Percentiles rank a stretch among this genome's conserved stretches.
These are phyloP conservation scores for Ptychoptera albimana DNA, from an alignment of 2,888 invertebrate species.

Conservation along the genomic window DNA sequence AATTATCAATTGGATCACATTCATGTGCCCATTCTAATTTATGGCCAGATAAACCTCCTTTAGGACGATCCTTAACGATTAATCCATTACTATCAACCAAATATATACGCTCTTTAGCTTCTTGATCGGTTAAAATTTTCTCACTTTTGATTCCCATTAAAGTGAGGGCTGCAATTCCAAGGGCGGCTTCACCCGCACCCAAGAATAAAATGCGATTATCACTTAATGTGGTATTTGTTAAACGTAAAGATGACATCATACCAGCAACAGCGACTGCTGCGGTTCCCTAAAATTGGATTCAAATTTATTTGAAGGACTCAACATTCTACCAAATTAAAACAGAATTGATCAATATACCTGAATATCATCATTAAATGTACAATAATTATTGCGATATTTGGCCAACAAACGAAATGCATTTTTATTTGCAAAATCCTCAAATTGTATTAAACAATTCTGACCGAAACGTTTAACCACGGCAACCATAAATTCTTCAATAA, in stretches of 20 bases:
- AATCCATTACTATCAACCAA: conserved; percentile 94
- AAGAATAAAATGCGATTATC: conserved; percentile 85
- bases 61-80: conserved; percentile 73
- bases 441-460: conserved; percentile 75
- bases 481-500: conserved; percentile 94
- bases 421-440: conserved; percentile 96
- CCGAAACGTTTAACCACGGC: conserved; percentile 75
- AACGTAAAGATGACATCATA: conserved; percentile 65
- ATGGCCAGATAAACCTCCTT: conserved; percentile 64
- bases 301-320: too few species aligned
- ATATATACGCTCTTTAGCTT: conserved; percentile 74
- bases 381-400: conserved; percentile 75
- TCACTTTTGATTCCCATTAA: conserved; percentile 86
- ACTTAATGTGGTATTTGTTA: conserved; percentile 66
- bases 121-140: conserved; percentile 48
- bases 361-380: conserved; percentile 98
- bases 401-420: conserved; percentile 90
- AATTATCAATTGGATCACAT: conserved; percentile 54
- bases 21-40: conserved; percentile 71
- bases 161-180: conserved; percentile 87
- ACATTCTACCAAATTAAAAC: too few species aligned
- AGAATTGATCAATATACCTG: too few species aligned
- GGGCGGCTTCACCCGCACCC: conserved; percentile 92
- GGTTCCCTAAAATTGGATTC: conserved; percentile 41
- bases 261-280: conserved; percentile 94